Base-by-base conservation (phyloP, 2,888 invertebrate genomes). In the Abrostola triplasia region DNA sequence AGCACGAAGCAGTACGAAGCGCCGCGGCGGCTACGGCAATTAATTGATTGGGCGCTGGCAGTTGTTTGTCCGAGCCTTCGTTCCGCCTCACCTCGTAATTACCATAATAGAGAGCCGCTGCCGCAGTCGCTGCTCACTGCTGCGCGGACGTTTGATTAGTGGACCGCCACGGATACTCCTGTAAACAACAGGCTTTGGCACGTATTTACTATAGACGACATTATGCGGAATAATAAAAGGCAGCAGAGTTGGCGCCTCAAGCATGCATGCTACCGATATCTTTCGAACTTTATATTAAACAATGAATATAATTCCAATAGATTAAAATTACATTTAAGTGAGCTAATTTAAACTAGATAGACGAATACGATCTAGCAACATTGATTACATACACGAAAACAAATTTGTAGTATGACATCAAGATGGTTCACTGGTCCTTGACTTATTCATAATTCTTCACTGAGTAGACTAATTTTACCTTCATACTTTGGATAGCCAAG, bases 41-140 rank as follows among this genome's bases (percentile, higher is more conserved):
- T 68, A 76, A 76, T 79, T 79, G 77, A 76, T 79, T 69, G 67
- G 50, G 71, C 63, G 44, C 51, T 36, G 68, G 61, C 73, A 59
- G 69, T 61, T 76, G 77, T 72, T 78, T 69, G 76, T 62, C 64
- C 53, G 70, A 49, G 60, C 57, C 59, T 61, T 61, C 66, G 58
- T 77, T 61, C 64, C 64, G 51, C 51, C 63, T 52, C 73, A 66
- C 67, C 51, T 41, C 67, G 63, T 73, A 59, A 79, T 77, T 76
- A 76, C 67, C 76, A 73, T 76, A 67, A 69, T 60, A 76, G 70
- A 65, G 61, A 76, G 76, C 42, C 38, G 70, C 40, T 51, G 55
- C 48, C 44, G 41, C 12, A 36, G 54, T 61, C 48, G 49, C 35
- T 36, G 60, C 54, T 40, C 47, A 0, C 36, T 24, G 48, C 24